Conservation (phyloP, 2,113 vertebrate species). For the Carassius gibelio region DNA sequence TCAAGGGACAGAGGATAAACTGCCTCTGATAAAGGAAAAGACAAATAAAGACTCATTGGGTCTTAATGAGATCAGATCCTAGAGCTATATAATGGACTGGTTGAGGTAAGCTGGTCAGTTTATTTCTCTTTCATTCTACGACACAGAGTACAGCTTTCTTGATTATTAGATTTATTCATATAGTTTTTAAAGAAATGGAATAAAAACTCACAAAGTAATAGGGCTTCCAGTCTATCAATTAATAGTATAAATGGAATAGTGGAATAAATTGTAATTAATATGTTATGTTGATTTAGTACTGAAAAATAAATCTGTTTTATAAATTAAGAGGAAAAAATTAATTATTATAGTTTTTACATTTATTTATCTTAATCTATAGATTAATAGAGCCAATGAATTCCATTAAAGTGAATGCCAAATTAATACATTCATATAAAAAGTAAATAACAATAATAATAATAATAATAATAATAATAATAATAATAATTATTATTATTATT, state of each 20-base stretch:
- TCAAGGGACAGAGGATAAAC: constrained; percentile 52
- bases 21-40: constrained; percentile 52
- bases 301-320: no score
- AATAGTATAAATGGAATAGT: no score
- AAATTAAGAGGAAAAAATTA: no score
- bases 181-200: no score
- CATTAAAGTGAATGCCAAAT: background rate
- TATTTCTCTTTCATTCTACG: constrained; percentile 35
- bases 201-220: no score
- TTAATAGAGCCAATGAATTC: background rate
- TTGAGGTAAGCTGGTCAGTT: constrained; percentile 41
- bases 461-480: no score
- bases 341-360: no score
- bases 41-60: constrained; percentile 47
- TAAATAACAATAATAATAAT: background rate
- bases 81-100: constrained; percentile 45
- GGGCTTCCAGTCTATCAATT: no score
- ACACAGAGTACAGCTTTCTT: background rate
- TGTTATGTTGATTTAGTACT: no score
- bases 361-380: background rate
- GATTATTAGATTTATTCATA: background rate
- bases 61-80: constrained; percentile 49
- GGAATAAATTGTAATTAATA: no score
- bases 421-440: background rate
- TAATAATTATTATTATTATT: no score